A percentile compares a stretch with the other conserved stretches of the same genome.
Conservation (phyloP, 2,113 vertebrate species). For the Dicaeum eximium region DNA sequence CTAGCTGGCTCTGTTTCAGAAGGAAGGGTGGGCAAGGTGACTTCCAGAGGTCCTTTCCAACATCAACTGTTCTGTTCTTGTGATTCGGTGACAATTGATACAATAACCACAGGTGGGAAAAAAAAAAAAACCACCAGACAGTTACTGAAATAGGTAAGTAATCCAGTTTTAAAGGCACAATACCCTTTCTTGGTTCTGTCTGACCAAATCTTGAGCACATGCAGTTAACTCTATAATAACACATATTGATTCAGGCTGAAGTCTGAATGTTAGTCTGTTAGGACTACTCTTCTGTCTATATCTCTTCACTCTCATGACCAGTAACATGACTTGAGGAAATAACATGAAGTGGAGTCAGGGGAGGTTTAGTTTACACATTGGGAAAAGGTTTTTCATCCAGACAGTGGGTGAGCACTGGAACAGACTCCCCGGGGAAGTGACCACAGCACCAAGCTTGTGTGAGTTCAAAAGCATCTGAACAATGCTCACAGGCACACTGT, state of each 20-base stretch:
- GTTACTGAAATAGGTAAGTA: too few species aligned
- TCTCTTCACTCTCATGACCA: not conserved
- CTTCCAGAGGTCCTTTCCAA: not conserved
- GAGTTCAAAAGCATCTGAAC: not conserved
- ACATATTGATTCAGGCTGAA: not conserved
- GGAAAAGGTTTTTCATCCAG: not conserved
- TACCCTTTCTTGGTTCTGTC: not conserved
- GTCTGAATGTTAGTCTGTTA: not conserved
- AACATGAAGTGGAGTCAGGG: not conserved
- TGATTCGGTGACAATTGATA: not conserved
- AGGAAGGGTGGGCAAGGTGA: not conserved
- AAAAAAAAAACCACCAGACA: too few species aligned
- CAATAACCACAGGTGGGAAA: not conserved
- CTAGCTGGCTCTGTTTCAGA: not conserved
- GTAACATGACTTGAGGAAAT: too few species aligned
- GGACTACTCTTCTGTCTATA: not conserved
- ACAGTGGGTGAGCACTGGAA: not conserved
- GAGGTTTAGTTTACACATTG: not conserved
- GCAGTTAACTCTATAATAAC: not conserved
- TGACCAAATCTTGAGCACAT: not conserved
- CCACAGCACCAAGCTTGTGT: not conserved
- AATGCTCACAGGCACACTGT: not conserved
- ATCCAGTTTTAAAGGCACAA: not conserved
- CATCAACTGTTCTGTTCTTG: not conserved
- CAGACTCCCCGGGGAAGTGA: not conserved